phyloP scores from a whole-genome alignment of 2,888 invertebrate genomes.

The Volucella bombylans region DNA sequence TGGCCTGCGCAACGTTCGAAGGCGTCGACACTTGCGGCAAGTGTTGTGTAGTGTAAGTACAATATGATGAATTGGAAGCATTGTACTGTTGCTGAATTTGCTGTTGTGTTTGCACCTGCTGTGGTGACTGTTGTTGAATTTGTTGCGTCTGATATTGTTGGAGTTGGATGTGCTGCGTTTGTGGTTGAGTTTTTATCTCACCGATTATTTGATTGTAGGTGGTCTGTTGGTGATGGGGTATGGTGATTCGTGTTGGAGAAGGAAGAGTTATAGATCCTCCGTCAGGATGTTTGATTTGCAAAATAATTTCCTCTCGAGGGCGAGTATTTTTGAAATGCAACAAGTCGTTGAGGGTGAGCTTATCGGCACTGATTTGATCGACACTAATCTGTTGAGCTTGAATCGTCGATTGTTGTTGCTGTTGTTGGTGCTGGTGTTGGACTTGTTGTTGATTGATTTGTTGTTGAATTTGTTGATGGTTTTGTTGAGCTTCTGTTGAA shows the following conservation, averaged over 20 bases:
- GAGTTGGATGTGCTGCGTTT: conserved; percentile 81
- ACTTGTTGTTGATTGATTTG: conserved; percentile 75
- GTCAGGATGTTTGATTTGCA: conserved; percentile 80
- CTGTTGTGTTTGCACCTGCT: conserved; percentile 68
- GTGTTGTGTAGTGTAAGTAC: conserved; percentile 73
- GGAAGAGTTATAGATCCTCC: conserved; percentile 80
- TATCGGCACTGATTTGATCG: conserved; percentile 79
- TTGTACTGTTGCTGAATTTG: conserved; percentile 75
- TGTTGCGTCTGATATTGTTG: conserved; percentile 79
- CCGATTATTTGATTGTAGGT: conserved; percentile 81
- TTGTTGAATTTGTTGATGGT: conserved; percentile 75
- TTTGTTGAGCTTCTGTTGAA: conserved; percentile 75
- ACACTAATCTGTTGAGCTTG: conserved; percentile 79
- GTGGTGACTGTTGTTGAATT: conserved; percentile 59
- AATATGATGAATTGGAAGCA: conserved; percentile 75
- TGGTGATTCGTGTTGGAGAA: conserved; percentile 77
- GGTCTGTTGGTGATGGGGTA: conserved; percentile 72
- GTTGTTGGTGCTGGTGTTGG: conserved; percentile 74
- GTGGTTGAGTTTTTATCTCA: conserved; percentile 80
- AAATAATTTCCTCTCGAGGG: conserved; percentile 80
- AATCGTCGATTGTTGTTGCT: conserved; percentile 76
- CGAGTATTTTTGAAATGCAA: conserved; percentile 80
- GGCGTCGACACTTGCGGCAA: conserved; percentile 34
- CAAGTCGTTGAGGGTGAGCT: conserved; percentile 81
- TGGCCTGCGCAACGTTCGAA: conserved; percentile 45